These are phyloP conservation scores for Microcebus jonahi DNA, from an alignment of 2,113 vertebrate species.

Conservation along the genomic window DNA sequence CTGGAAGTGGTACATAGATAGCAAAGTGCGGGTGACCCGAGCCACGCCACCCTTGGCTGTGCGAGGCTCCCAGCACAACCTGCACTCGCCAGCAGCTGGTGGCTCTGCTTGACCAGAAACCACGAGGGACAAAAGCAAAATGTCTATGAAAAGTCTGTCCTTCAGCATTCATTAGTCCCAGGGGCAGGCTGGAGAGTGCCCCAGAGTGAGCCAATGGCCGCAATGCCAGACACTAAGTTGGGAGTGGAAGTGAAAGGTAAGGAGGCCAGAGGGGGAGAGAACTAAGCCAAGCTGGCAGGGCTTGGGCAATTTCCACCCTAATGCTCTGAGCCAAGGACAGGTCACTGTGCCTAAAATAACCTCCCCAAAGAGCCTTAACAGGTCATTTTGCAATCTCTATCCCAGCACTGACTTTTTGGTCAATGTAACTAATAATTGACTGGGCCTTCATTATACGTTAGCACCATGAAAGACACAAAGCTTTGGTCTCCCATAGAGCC, in stretches of 20 bases:
- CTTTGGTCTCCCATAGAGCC: not conserved
- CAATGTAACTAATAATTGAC: not conserved
- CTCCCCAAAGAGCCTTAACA: slow-evolving; percentile 15
- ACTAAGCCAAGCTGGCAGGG: slow-evolving; percentile 1
- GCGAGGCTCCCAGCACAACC: not conserved
- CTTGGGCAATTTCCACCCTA: slow-evolving; percentile 57
- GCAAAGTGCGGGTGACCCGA: not conserved
- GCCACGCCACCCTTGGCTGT: not conserved
- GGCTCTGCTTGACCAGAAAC: not conserved
- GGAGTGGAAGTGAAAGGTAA: slow-evolving; percentile 54
- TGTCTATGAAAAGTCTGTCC: not conserved
- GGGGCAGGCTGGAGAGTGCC: not conserved
- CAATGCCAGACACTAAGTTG: not conserved
- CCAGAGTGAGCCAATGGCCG: not conserved
- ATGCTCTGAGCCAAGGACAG: slow-evolving; percentile 28
- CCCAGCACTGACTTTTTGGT: not conserved
- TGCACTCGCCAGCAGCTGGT: not conserved
- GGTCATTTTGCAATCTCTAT: not conserved
- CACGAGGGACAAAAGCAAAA: not conserved
- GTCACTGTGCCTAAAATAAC: slow-evolving; percentile 64
- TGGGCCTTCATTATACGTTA: not conserved
- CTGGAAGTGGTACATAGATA: not conserved
- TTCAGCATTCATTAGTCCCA: not conserved
- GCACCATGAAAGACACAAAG: not conserved
- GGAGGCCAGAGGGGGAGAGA: slow-evolving; percentile 45